phyloP scores from a whole-genome alignment of 2,797 vertebrate species.

The Coregonus sp. region DNA sequence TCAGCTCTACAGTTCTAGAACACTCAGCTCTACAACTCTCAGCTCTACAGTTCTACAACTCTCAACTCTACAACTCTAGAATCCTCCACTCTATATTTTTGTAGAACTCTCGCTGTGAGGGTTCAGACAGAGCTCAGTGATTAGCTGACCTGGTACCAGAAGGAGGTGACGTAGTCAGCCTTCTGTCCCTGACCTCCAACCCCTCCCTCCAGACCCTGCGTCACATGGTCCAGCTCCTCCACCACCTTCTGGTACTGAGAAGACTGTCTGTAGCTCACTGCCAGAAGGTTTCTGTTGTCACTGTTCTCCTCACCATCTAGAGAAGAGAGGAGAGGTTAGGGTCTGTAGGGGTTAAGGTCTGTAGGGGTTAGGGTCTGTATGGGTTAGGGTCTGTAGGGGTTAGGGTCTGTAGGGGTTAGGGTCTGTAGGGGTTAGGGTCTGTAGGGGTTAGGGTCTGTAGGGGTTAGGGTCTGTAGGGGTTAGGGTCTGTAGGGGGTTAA shows the following conservation, averaged over 20 bases:
- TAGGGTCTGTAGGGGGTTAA: too few species aligned
- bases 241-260: constrained; percentile 48
- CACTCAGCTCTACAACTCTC: too few species aligned
- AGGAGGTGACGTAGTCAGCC: constrained; percentile 69
- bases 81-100: too few species aligned
- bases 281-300: constrained; percentile 44
- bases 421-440: too few species aligned
- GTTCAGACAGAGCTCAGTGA: neutral
- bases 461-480: too few species aligned
- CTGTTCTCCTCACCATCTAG: constrained; percentile 27
- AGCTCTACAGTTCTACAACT: too few species aligned
- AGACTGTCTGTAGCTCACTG: constrained; percentile 63
- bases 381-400: too few species aligned
- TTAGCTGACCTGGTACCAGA: constrained; percentile 74
- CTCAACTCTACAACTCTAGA: neutral
- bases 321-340: constrained; percentile 12
- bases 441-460: too few species aligned
- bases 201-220: neutral
- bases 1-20: too few species aligned
- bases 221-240: constrained; percentile 62
- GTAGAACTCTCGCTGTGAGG: neutral
- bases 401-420: too few species aligned
- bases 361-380: too few species aligned
- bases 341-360: too few species aligned
- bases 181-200: constrained; percentile 12